Conservation (phyloP, 2,797 vertebrate species). For the Esox masquinongy region DNA sequence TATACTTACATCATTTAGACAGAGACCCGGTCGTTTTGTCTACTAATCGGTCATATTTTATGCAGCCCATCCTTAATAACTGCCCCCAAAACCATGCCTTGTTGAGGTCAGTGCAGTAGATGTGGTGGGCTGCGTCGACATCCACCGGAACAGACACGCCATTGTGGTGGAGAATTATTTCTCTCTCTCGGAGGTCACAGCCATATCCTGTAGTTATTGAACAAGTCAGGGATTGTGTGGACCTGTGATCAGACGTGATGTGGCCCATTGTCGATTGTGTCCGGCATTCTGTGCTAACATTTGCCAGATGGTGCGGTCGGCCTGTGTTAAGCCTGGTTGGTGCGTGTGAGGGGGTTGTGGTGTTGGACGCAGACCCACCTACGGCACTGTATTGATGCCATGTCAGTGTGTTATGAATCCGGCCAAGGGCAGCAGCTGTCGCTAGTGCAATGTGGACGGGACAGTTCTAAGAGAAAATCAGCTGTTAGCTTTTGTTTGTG, state of each 20-base stretch:
- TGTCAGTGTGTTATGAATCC: background rate
- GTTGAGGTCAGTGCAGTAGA: slow-evolving; percentile 10
- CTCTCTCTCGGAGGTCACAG: slow-evolving; percentile 54
- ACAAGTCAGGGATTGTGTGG: slow-evolving; percentile 62
- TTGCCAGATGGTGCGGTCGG: slow-evolving; percentile 66
- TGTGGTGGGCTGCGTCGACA: background rate
- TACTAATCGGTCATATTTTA: background rate
- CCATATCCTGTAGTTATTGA: slow-evolving; percentile 50
- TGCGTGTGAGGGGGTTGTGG: background rate
- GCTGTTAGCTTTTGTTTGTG: background rate
- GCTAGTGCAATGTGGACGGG: background rate
- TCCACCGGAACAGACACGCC: slow-evolving; percentile 14
- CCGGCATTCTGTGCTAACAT: slow-evolving; percentile 58
- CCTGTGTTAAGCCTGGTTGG: slow-evolving; percentile 49
- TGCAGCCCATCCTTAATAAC: background rate
- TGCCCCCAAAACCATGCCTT: background rate
- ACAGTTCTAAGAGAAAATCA: background rate
- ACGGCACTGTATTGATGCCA: background rate
- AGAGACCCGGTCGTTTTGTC: background rate
- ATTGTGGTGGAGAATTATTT: slow-evolving; percentile 26
- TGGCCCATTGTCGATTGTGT: slow-evolving; percentile 60
- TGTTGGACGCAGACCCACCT: background rate
- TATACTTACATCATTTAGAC: background rate
- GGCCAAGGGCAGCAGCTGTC: background rate
- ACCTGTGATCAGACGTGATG: slow-evolving; percentile 45